phyloP scores from a whole-genome alignment of 2,113 vertebrate genomes.

The Trogon surrucura region DNA sequence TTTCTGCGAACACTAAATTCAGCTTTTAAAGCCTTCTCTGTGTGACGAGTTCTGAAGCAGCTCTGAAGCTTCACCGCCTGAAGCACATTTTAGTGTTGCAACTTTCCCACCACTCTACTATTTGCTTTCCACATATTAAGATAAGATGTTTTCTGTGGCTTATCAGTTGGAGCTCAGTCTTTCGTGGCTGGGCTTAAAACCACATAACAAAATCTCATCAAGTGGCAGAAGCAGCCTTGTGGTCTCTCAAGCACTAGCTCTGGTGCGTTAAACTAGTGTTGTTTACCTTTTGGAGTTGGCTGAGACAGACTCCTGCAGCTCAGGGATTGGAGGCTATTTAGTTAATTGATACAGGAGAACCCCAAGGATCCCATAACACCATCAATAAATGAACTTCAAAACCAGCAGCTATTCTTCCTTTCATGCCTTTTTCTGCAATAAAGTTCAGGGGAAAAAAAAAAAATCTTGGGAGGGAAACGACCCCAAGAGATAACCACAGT shows the following conservation, averaged over 20 bases:
- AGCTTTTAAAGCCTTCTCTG: background rate
- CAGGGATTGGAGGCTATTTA: background rate
- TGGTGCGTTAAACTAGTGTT: background rate
- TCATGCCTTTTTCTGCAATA: background rate
- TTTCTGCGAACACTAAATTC: background rate
- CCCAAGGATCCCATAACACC: background rate
- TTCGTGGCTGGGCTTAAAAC: background rate
- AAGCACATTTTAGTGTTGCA: background rate
- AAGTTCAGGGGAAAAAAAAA: background rate
- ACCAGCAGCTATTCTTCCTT: background rate
- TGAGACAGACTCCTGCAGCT: background rate
- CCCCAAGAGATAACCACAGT: background rate
- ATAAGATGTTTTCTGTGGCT: background rate
- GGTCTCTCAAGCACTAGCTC: background rate
- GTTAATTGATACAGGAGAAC: slow-evolving; percentile 1
- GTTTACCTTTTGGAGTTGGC: background rate
- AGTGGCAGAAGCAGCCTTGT: background rate
- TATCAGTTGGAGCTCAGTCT: background rate
- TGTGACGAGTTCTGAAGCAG: background rate
- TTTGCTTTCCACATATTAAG: background rate
- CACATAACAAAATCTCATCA: background rate
- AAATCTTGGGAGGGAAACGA: background rate
- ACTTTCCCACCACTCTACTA: background rate
- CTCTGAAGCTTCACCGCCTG: background rate
- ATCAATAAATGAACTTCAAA: slow-evolving; percentile 16